Evolutionary conservation across 1,140 invertebrate species (phyloP).

Genomic region (Caenorhabditis briggsae): DNA sequence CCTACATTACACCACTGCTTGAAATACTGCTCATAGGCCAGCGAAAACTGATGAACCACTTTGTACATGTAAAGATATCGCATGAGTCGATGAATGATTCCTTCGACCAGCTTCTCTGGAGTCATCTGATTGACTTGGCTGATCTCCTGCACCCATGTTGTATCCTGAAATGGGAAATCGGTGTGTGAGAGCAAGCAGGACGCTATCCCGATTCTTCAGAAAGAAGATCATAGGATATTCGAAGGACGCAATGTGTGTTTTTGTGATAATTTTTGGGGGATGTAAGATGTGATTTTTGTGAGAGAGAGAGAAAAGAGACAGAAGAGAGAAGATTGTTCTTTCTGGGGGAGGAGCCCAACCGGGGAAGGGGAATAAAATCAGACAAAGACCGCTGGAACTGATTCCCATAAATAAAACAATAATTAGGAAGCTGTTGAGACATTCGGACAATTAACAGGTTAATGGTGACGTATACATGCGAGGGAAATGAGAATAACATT

Average conservation of each 20-base stretch:
- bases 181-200: neutral
- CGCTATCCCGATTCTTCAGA: neutral
- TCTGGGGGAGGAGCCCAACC: no score
- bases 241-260: neutral
- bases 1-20: conserved; percentile 57
- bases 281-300: neutral
- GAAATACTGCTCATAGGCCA: conserved; percentile 59
- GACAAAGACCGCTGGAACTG: no score
- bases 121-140: conserved; percentile 15
- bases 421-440: no score
- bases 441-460: no score
- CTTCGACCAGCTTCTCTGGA: conserved; percentile 7
- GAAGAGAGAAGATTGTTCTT: neutral
- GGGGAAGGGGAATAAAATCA: no score
- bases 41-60: conserved; percentile 58
- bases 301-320: neutral
- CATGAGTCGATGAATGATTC: conserved; percentile 50
- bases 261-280: neutral
- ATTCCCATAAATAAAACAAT: no score
- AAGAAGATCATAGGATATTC: neutral
- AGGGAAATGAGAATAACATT: neutral
- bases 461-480: neutral
- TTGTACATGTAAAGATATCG: conserved; percentile 62
- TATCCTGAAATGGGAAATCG: neutral
- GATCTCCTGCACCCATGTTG: conserved; percentile 32